phyloP scores from a whole-genome alignment of 2,888 invertebrate species.

The Melanophora roralis region DNA sequence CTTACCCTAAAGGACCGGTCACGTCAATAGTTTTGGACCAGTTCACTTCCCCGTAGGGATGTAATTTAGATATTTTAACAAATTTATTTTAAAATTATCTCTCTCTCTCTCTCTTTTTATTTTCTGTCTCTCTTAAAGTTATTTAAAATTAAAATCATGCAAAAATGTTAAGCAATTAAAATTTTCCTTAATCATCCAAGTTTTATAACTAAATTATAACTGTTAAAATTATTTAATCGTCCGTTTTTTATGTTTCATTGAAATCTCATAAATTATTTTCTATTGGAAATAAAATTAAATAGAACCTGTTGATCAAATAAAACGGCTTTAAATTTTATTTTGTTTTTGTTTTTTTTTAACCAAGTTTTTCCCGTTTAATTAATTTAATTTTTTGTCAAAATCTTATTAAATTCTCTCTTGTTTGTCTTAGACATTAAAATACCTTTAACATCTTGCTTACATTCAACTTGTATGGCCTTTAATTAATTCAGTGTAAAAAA shows the following conservation, averaged over 20 bases:
- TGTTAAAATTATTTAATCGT: background rate
- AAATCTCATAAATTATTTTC: background rate
- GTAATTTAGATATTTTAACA: no score
- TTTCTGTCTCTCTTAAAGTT: no score
- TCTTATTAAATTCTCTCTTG: background rate
- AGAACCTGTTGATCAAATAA: conserved; percentile 22
- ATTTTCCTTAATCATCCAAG: no score
- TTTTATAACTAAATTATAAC: background rate
- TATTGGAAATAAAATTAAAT: background rate
- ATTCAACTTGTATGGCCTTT: background rate
- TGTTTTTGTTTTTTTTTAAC: background rate
- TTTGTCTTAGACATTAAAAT: background rate
- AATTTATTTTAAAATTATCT: no score
- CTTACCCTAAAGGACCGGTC: no score
- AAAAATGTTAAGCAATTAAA: no score
- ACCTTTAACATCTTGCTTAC: background rate
- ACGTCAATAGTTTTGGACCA: no score
- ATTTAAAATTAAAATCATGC: no score
- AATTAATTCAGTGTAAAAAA: background rate
- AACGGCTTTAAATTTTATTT: conserved; percentile 9
- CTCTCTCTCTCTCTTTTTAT: no score
- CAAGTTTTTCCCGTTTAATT: conserved; percentile 14
- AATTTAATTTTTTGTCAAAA: conserved; percentile 11
- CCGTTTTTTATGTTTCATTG: background rate
- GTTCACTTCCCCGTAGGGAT: no score